Evolutionary conservation across 1,140 invertebrate species (phyloP).

Genomic region (Heliconius melpomene): DNA sequence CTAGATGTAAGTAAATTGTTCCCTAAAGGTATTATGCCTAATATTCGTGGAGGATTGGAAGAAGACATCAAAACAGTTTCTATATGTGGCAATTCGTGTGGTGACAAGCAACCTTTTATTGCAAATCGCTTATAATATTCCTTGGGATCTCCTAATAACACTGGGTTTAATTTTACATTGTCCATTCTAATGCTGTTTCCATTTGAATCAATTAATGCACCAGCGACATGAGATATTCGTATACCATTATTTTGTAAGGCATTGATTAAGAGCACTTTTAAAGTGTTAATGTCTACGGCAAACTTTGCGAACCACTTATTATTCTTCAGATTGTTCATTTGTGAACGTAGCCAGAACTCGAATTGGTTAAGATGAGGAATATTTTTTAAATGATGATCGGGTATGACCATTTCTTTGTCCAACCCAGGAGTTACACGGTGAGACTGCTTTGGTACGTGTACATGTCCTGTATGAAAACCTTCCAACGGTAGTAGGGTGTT

Average conservation of each 20-base stretch:
- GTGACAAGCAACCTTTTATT: slow-evolving; percentile 22
- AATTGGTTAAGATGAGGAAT: slow-evolving; percentile 29
- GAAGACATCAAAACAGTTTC: slow-evolving; percentile 47
- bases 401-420: neutral
- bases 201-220: slow-evolving; percentile 40
- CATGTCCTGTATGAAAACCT: neutral
- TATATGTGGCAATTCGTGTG: slow-evolving; percentile 42
- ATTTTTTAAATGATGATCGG: neutral
- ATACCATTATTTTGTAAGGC: slow-evolving; percentile 46
- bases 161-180: slow-evolving; percentile 47
- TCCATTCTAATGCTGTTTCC: slow-evolving; percentile 37
- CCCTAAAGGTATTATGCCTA: slow-evolving; percentile 49
- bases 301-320: slow-evolving; percentile 29
- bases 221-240: slow-evolving; percentile 30
- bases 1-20: neutral
- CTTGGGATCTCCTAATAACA: slow-evolving; percentile 47
- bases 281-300: slow-evolving; percentile 27
- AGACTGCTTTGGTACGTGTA: neutral
- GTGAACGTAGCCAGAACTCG: slow-evolving; percentile 41
- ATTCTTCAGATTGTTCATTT: slow-evolving; percentile 5
- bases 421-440: no score
- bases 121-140: slow-evolving; percentile 36
- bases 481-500: neutral
- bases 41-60: slow-evolving; percentile 41
- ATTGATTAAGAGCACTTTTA: slow-evolving; percentile 43